Evolutionary conservation across 2,888 invertebrate species (phyloP).

Genomic region (Meliscaeva auricollis): DNA sequence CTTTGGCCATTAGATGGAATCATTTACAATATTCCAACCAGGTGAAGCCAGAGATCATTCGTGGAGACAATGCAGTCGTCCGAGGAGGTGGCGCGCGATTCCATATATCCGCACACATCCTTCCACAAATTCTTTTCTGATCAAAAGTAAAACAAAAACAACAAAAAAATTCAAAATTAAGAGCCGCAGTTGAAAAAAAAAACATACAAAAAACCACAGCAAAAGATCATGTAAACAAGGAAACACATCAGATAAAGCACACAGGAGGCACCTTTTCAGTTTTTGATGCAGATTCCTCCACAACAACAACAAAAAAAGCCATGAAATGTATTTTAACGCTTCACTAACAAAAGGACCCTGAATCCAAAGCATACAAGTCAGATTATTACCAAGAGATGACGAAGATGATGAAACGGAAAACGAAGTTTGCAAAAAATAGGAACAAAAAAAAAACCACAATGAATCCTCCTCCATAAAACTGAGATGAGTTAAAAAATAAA

Average conservation of each 20-base stretch:
- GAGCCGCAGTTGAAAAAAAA: conserved; percentile 50
- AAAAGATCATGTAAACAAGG: conserved; percentile 78
- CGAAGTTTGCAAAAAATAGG: conserved; percentile 31
- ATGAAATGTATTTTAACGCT: conserved; percentile 74
- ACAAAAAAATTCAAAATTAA: conserved; percentile 50
- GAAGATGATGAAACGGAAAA: conserved; percentile 58
- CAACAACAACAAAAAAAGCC: background rate
- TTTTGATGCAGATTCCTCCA: conserved; percentile 18
- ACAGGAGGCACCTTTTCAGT: conserved; percentile 61
- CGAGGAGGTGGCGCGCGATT: conserved; percentile 72
- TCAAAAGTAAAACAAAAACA: conserved; percentile 3
- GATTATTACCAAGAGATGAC: conserved; percentile 57
- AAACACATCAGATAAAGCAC: conserved; percentile 78
- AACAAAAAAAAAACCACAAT: conserved; percentile 25
- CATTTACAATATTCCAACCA: conserved; percentile 65
- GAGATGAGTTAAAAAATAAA: conserved; percentile 22
- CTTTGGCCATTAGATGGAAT: conserved; percentile 76
- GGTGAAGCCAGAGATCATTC: conserved; percentile 60
- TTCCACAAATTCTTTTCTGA: background rate
- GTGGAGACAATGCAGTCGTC: conserved; percentile 72
- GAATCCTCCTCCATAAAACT: conserved; percentile 64
- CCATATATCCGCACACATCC: conserved; percentile 6
- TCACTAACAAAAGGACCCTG: conserved; percentile 67
- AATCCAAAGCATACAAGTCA: conserved; percentile 33
- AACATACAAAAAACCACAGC: conserved; percentile 70